These are phyloP conservation scores for Apis florea DNA, from an alignment of 1,140 invertebrate species.

Conservation along the genomic window DNA sequence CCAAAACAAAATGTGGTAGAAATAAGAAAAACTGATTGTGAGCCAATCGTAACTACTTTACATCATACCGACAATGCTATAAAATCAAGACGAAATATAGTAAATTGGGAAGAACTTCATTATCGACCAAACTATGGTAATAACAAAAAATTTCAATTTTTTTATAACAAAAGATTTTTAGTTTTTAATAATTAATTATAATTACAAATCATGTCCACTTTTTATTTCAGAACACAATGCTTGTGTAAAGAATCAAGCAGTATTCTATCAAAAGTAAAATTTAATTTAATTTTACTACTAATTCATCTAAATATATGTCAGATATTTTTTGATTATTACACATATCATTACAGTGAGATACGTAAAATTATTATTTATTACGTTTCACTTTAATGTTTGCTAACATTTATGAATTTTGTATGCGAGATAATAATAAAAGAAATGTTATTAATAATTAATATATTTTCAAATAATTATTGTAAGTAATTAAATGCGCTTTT, in stretches of 20 bases:
- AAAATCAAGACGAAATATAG: background rate
- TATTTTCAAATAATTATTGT: background rate
- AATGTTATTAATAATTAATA: background rate
- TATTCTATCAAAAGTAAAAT: slow-evolving; percentile 7
- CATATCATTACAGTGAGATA: background rate
- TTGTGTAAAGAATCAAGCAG: background rate
- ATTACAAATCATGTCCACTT: background rate
- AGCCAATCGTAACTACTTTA: background rate
- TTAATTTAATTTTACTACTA: background rate
- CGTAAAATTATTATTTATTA: background rate
- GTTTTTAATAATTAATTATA: background rate
- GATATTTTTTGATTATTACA: slow-evolving; percentile 9
- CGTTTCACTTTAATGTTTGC: background rate
- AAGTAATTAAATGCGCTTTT: background rate
- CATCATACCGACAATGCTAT: background rate
- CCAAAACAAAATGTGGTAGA: slow-evolving; percentile 9
- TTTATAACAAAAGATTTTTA: background rate
- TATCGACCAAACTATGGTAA: slow-evolving; percentile 18
- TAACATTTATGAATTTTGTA: background rate
- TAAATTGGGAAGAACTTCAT: background rate
- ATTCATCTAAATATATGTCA: background rate
- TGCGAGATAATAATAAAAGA: background rate
- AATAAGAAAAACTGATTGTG: background rate
- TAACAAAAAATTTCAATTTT: background rate
- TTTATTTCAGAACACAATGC: background rate